Percentiles rank a stretch among this genome's conserved stretches.
Evolutionary conservation across 2,113 vertebrate species (phyloP).

Genomic region (Saimiri boliviensis): DNA sequence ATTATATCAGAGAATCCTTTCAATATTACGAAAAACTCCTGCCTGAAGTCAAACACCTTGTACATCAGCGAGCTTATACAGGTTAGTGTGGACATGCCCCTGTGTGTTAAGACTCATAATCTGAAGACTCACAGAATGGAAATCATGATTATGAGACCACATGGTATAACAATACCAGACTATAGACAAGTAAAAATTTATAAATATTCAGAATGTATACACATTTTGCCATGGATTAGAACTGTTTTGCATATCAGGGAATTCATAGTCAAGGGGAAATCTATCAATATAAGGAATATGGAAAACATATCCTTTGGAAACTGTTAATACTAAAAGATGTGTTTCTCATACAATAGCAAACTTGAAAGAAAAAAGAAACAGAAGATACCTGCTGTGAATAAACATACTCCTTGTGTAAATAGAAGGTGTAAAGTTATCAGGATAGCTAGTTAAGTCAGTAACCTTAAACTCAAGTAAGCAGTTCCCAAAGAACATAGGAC

Average conservation of each 20-base stretch:
- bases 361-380: neutral
- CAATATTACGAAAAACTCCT: neutral
- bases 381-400: neutral
- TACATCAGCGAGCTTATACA: neutral
- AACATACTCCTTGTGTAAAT: neutral
- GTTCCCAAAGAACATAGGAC: neutral
- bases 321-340: neutral
- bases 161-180: neutral
- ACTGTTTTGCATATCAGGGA: conserved; percentile 50
- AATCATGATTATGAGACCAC: neutral
- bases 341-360: neutral
- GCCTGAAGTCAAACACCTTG: neutral
- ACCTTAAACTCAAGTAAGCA: neutral
- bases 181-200: neutral
- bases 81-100: neutral
- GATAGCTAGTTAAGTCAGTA: neutral
- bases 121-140: neutral
- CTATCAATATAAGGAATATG: neutral
- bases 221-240: neutral
- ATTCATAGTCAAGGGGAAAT: neutral
- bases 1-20: neutral
- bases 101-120: neutral
- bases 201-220: neutral
- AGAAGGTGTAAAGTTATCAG: neutral
- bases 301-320: neutral